Evolutionary conservation across 2,888 invertebrate genomes (phyloP), one percentile per base, ranked within the genome.

Genomic region (Gortyna flavago): DNA sequence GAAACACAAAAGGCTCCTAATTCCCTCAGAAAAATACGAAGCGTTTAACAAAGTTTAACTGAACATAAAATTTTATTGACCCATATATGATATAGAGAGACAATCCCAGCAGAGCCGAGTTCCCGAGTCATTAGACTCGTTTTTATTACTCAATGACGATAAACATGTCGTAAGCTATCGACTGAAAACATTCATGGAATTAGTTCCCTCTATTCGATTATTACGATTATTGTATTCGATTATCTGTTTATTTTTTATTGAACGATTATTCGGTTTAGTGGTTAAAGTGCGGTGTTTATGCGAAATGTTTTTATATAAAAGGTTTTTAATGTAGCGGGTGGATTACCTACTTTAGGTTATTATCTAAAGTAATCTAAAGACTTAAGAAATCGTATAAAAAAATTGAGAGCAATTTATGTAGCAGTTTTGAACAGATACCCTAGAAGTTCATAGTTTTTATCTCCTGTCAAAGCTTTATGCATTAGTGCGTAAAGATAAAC

Each of bases 21-120:
- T 93, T 91, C 80, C 75, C 78, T 84, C 80, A 85, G 79, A 86
- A 85, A 88, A 89, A 92, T 90, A 90, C 90, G 90, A 90, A 91
- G 88, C 95, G 92, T 95, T 96, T 96, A 96, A 96, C 94, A 92
- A 94, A 96, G 93, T 96, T 95, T 94, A 96, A 96, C 95, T 95
- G 94, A 90, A 94, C 95, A 96, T 96, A 96, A 96, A 96, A 96
- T 96, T 96, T 96, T 96, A 96, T 96, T 95, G 93, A 95, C 94
- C 95, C 95, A 94, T 95, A 95, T 96, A 96, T 95, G 96, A 96
- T 95, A 95, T 96, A 96, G 95, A 95, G 93, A 95, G 94, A 95
- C 95, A 95, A 95, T 95, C 90, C 92, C 92, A 88, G 90, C 89
- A 92, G 92, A 90, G 93, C 92, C 92, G 88, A 91, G 91, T 95